Evolutionary conservation across 92 coral and sea anemone genomes (phyloP), one percentile per base, ranked within the genome.

Genomic region (Siderastrea siderea): DNA sequence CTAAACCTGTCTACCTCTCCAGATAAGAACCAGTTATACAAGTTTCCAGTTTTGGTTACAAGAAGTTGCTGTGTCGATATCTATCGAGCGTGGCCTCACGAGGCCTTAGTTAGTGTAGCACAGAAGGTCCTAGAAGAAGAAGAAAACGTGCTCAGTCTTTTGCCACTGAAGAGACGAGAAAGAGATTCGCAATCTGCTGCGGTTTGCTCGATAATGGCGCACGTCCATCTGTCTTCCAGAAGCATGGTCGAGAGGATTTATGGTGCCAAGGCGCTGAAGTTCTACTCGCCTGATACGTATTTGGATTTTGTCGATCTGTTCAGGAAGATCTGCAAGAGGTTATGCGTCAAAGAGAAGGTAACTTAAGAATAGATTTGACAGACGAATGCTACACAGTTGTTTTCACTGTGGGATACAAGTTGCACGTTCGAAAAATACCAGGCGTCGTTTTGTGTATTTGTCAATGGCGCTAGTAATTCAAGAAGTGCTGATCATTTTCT

Each of bases 1-100:
- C 79, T 93, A 15, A 38, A 87, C 54, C 70, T 87, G 8, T 63
- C 92, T 6, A 59, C 76, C 46, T 74, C 95, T 5, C 94, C 90
- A 19, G 84, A 76, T 57, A 75, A 71, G 52, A 84, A 93, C 65
- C 86, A 90, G 69, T 82, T 95, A 10, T 94, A 83, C 84, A 92
- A 75, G 68, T 96, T 90, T 45, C 98, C 99, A 43, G 78, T 83
- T 2, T 77, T 98, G 70, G 86, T 96, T n/a, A 96, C 96, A 70
- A 92, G 98, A 55, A 91, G 96, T 67, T 90, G 98, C 15, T 94
- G 96, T 80, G 94, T 98, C 13, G 99, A 98, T 85, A 93, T 94
- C 47, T 98, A 88, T 64, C 92, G 87, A 7, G 93, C 98, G 0
- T 98, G 99, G 99, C 94, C 96, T 2, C 95, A 91, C 80, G 93